A percentile compares a stretch with the other conserved stretches of the same genome.
Conservation (phyloP, 2,113 vertebrate genomes). For the Zosterops japonicus region DNA sequence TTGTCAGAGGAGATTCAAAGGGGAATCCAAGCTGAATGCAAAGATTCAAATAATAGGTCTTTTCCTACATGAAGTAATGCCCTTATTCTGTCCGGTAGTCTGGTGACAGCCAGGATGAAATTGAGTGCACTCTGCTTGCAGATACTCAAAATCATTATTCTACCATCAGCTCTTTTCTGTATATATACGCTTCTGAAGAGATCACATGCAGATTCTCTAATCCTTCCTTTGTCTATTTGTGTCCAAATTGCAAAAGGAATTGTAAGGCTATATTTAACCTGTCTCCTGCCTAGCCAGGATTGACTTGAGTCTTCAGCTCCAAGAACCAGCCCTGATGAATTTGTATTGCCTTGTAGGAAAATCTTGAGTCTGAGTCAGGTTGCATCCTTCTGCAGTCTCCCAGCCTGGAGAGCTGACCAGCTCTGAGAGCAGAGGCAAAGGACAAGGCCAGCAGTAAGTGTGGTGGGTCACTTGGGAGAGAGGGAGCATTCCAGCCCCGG, state of each 20-base stretch:
- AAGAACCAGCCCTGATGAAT: not conserved
- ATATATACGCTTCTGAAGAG: not conserved
- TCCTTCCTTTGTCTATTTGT: not conserved
- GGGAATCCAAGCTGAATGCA: not conserved
- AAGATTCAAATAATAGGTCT: not conserved
- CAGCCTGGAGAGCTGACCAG: not conserved
- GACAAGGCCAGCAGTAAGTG: fast-evolving
- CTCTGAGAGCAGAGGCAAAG: not conserved
- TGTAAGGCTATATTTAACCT: not conserved
- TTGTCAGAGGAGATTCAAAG: not conserved
- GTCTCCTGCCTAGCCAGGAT: not conserved
- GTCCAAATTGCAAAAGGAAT: not conserved
- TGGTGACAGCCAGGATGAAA: not conserved
- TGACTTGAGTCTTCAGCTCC: not conserved
- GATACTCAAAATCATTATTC: not conserved
- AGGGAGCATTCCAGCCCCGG: not conserved
- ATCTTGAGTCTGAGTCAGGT: not conserved
- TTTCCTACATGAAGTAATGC: not conserved
- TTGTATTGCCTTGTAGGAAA: not conserved
- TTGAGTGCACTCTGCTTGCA: not conserved
- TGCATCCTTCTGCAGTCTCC: not conserved
- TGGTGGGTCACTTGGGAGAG: fast-evolving
- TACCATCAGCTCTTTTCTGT: not conserved
- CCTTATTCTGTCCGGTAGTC: not conserved
- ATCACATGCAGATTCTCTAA: not conserved